A percentile compares a stretch with the other conserved stretches of the same genome.
Evolutionary conservation across 2,888 invertebrate species (phyloP).

Genomic region (Imbricaverruca yamaguchii): DNA sequence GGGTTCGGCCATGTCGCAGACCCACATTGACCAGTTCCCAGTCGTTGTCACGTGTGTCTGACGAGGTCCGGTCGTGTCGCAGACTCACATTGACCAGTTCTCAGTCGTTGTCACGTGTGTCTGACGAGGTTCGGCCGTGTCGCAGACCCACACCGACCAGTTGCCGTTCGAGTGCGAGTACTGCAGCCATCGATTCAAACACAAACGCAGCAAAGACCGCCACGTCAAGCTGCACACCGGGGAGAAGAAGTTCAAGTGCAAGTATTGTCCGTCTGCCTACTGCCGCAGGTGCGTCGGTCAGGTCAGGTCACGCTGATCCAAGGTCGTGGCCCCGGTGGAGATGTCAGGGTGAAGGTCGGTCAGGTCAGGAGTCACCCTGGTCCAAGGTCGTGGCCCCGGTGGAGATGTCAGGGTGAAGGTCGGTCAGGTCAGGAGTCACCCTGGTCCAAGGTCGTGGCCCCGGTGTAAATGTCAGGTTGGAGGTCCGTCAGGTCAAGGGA

Average conservation of each 20-base stretch:
- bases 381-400: no score
- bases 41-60: no score
- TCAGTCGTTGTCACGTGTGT: no score
- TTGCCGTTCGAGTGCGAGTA: slow-evolving; percentile 88
- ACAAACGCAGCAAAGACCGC: slow-evolving; percentile 85
- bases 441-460: no score
- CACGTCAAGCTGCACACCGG: slow-evolving; percentile 90
- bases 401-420: no score
- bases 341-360: no score
- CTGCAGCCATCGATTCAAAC: slow-evolving; percentile 86
- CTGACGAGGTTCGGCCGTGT: no score
- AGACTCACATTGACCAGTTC: slow-evolving; percentile 88
- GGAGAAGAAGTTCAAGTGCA: slow-evolving; percentile 81
- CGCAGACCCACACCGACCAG: slow-evolving; percentile 78
- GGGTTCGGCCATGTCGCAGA: slow-evolving; percentile 47
- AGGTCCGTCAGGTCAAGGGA: no score
- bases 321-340: no score
- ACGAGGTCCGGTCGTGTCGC: not conserved
- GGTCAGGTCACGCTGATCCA: not conserved
- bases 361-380: no score
- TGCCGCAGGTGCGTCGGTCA: slow-evolving; percentile 63
- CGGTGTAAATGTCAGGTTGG: no score
- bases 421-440: no score
- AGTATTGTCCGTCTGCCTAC: slow-evolving; percentile 85
- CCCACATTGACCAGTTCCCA: slow-evolving; percentile 84